phyloP scores from a whole-genome alignment of 2,888 invertebrate genomes.

The Drosophila nr. perissopoda region DNA sequence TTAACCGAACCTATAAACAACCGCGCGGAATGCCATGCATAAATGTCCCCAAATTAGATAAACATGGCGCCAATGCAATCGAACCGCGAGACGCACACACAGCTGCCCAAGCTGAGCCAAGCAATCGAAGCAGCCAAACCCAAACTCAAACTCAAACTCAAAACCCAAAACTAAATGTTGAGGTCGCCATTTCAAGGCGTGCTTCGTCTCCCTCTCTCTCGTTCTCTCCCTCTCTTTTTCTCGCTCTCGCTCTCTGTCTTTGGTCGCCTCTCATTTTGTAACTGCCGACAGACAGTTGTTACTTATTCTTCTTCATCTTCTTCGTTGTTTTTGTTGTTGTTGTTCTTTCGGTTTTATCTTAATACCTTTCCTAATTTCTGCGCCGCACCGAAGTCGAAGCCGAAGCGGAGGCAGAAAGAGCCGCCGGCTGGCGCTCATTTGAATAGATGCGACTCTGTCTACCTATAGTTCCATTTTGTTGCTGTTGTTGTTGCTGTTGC shows the following conservation, averaged over 20 bases:
- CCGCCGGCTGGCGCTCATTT: conserved; percentile 67
- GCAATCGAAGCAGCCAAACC: conserved; percentile 21
- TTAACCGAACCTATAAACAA: conserved; percentile 85
- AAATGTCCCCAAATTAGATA: conserved; percentile 85
- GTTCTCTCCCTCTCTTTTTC: conserved; percentile 15
- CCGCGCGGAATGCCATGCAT: conserved; percentile 85
- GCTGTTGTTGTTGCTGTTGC: conserved; percentile 36
- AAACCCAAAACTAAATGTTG: conserved; percentile 16
- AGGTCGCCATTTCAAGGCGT: conserved; percentile 71
- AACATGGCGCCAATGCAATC: conserved; percentile 85
- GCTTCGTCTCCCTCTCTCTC: conserved; percentile 30
- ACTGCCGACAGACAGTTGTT: conserved; percentile 18
- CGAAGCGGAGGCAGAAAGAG: background rate
- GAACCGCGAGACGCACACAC: conserved; percentile 59
- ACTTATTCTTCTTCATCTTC: conserved; percentile 15
- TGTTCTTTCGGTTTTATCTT: conserved; percentile 63
- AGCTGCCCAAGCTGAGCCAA: conserved; percentile 30
- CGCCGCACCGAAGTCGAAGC: conserved; percentile 27
- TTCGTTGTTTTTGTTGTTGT: conserved; percentile 39
- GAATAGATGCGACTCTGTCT: conserved; percentile 60
- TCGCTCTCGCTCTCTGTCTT: background rate
- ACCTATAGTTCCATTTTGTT: conserved; percentile 31
- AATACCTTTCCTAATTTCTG: conserved; percentile 79
- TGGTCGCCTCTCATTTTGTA: conserved; percentile 32
- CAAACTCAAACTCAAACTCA: background rate